Conservation (phyloP, 2,797 vertebrate genomes). For the Sebastes baramenuke region DNA sequence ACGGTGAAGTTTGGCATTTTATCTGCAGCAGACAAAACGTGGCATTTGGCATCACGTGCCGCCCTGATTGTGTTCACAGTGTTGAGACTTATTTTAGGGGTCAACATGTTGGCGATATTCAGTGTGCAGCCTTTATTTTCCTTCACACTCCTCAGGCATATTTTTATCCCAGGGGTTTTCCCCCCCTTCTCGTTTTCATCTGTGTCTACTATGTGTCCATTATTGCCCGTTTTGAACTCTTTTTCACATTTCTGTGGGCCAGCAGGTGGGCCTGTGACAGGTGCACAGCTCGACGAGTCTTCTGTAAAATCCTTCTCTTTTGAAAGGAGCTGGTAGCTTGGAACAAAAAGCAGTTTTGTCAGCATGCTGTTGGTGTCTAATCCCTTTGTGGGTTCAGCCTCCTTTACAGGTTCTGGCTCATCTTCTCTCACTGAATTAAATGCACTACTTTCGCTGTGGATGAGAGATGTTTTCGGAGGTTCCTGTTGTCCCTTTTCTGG, state of each 20-base stretch:
- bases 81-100: constrained; percentile 87
- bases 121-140: constrained; percentile 85
- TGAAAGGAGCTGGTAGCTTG: constrained; percentile 87
- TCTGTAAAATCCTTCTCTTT: constrained; percentile 81
- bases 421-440: constrained; percentile 87
- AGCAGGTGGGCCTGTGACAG: constrained; percentile 43
- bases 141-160: constrained; percentile 87
- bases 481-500: constrained; percentile 73
- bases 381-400: constrained; percentile 66
- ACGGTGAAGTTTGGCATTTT: constrained; percentile 92
- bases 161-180: constrained; percentile 91
- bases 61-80: constrained; percentile 72
- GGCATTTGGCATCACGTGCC: constrained; percentile 78
- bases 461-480: constrained; percentile 77
- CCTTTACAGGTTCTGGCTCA: constrained; percentile 73
- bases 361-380: constrained; percentile 77
- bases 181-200: constrained; percentile 54
- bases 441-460: constrained; percentile 87
- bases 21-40: constrained; percentile 77
- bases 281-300: constrained; percentile 44
- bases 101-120: constrained; percentile 92
- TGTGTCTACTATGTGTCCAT: constrained; percentile 16
- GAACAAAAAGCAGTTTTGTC: constrained; percentile 94
- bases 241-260: constrained; percentile 42
- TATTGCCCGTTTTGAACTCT: constrained; percentile 34